Conservation (phyloP, 1,140 invertebrate genomes). For the Oreohelix idahoensis region DNA sequence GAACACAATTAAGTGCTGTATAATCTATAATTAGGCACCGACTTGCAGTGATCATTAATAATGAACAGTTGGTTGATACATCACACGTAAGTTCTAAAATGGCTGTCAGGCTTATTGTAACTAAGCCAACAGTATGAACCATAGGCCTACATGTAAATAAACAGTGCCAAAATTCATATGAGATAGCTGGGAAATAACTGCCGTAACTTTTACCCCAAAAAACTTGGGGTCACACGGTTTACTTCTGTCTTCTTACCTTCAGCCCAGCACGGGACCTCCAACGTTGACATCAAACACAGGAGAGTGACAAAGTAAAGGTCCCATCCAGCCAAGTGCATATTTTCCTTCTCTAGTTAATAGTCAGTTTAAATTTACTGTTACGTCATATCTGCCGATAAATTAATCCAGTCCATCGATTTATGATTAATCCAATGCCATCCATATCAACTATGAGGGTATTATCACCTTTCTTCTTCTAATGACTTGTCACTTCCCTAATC, state of each 20-base stretch:
- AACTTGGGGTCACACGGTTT: too few species aligned
- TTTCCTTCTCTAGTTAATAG: not conserved
- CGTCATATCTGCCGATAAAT: not conserved
- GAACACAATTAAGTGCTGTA: too few species aligned
- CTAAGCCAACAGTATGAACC: too few species aligned
- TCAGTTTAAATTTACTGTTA: not conserved
- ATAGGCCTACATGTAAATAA: too few species aligned
- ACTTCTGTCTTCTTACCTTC: not conserved
- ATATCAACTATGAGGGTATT: not conserved
- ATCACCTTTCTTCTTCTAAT: not conserved
- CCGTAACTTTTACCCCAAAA: too few species aligned
- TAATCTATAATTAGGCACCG: too few species aligned
- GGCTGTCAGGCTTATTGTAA: too few species aligned
- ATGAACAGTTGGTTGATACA: too few species aligned
- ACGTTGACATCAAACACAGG: conserved; percentile 5
- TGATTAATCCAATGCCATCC: not conserved
- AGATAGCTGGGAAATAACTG: too few species aligned
- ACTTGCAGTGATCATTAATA: too few species aligned
- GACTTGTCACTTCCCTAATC: not conserved
- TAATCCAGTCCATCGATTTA: not conserved
- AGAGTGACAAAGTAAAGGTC: not conserved
- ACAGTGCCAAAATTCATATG: too few species aligned
- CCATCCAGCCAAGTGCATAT: not conserved
- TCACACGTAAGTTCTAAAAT: too few species aligned
- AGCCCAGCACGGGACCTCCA: not conserved